These are phyloP conservation scores for Elephas maximus DNA, from an alignment of 2,113 vertebrate species.

Conservation along the genomic window DNA sequence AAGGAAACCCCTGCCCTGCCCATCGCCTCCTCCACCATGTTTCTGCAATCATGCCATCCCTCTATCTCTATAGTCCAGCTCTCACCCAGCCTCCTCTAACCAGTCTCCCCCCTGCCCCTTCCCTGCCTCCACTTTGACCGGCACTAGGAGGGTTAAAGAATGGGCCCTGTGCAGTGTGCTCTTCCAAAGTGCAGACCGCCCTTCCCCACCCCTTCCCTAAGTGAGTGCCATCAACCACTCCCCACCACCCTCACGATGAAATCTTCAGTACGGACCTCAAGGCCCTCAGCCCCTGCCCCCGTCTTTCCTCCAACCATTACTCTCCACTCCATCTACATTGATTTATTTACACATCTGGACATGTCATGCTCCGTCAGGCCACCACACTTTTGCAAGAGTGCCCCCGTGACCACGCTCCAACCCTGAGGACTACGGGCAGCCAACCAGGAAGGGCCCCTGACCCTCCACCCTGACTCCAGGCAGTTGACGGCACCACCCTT, in stretches of 20 bases:
- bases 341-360: background rate
- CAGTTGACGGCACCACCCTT: background rate
- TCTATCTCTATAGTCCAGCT: too few species aligned
- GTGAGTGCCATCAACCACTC: accelerated
- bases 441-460: background rate
- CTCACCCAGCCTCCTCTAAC: background rate
- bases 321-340: background rate
- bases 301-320: background rate
- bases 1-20: too few species aligned
- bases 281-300: background rate
- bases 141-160: background rate
- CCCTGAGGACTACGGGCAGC: background rate
- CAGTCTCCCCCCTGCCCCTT: background rate
- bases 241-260: background rate
- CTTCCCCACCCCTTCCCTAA: background rate
- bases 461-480: background rate
- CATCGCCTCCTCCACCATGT: background rate
- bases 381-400: background rate
- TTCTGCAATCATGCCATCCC: background rate
- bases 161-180: background rate
- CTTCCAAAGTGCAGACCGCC: background rate
- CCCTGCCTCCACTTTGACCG: background rate
- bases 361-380: background rate
- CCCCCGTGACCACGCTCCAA: background rate
- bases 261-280: background rate